Evolutionary conservation across 2,888 invertebrate genomes (phyloP), one percentile per base, ranked within the genome.

Genomic region (Nasonia oneida): DNA sequence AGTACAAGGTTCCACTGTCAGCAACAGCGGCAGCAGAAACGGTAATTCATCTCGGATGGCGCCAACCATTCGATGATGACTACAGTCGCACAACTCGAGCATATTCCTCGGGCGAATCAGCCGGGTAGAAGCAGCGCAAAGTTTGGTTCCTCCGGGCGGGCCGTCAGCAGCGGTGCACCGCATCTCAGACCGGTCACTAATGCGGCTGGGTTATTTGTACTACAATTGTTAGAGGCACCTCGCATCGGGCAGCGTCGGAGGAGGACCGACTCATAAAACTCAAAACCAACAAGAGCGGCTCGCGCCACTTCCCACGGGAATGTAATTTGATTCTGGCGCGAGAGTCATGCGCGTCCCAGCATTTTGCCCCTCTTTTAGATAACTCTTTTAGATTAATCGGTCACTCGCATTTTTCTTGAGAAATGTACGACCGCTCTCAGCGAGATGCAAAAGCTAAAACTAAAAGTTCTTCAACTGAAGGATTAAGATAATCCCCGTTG

Each of bases 201-300:
- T n/a, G 57, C 73, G 39, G 18, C 29, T 42, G 39, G 18, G 42
- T 29, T 75, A 81, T 81, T 81, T 81, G 81, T 64, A 81, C 64
- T 75, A 42, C 77, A 70, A 75, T 81, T 50, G 74, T 57, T 57
- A 10, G 70, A 15, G 15, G 1, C 14, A 4, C 37, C 4, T 37
- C 42, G 47, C 39, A 47, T 15, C 42, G 18, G 42, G n/a, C 61
- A 23, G 42, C 15, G 71, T n/a, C 12, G 12, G 64, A 33, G 74
- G 53, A 42, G 57, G 67, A 64, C 57, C 12, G 76, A 4, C 6
- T 18, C 37, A 33, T 47, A 67, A 79, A 79, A 50, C 79, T 50
- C 47, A 37, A 80, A 53, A 71, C 70, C 71, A 80, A 81, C 73
- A 73, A 42, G 73, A 73, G 15, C 23, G 61, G 73, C 57, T 81